Base-by-base conservation (phyloP, 2,797 vertebrate genomes). In the Orestias chungarensis region DNA sequence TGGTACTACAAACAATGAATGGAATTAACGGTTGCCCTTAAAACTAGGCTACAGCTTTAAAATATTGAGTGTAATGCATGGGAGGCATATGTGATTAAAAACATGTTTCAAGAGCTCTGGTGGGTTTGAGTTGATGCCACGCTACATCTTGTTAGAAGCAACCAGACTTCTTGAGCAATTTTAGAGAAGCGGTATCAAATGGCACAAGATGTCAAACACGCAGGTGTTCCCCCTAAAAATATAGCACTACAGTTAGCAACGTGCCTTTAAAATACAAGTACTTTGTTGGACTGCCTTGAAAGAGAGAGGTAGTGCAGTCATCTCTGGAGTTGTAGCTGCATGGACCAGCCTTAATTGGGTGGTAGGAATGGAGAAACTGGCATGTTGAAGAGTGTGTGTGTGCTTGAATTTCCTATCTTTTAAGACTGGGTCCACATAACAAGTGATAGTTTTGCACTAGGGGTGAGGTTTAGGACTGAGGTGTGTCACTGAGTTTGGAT, bases 261-360 rank as follows among this genome's bases (percentile, higher is more conserved):
- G 70, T 87, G 78, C 84, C 82, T 91, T 90, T 85, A 89, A 93
- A 92, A 89, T 81, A 88, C 85, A 85, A 86, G 87, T 87, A 89
- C 88, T 72, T 71, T 68, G 71, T 77, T 84, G 84, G 88, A 82
- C 80, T 90, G 81, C 85, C 88, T 92, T 91, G 78, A 91, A 92
- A 88, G 77, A 89, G 69, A 91, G 38, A 67, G 84, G 81, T 75
- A 85, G 85, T 84, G 55, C 80, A 84, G 87, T 86, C 87, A 89
- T 91, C 81, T 90, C 84, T 85, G 76, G 84, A 86, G 83, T 87
- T 75, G 82, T 87, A 88, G 89, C 88, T 91, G 92, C 85, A 89
- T 90, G 88, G 87, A 87, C 85, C 86, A 80, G 82, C 80, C 84
- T 90, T 95, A 93, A 95, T 95, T 94, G 92, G 91, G 87, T 86